phyloP scores from a whole-genome alignment of 2,113 vertebrate genomes.

The Paratilapia polleni region DNA sequence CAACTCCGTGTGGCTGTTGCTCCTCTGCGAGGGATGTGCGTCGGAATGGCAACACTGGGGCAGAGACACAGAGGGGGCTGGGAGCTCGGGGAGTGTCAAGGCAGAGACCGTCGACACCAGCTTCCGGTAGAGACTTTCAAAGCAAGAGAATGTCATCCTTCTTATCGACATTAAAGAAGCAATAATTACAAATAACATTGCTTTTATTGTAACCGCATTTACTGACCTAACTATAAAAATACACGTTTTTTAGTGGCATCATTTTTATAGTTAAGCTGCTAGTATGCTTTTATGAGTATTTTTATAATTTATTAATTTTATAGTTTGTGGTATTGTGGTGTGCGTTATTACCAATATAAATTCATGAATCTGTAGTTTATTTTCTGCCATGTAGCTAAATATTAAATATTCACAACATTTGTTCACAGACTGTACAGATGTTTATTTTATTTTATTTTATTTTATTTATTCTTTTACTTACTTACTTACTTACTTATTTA shows the following conservation, averaged over 20 bases:
- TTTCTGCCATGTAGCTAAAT: neutral
- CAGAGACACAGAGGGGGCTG: conserved; percentile 25
- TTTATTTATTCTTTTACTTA: no score
- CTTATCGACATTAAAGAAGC: neutral
- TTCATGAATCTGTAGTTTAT: neutral
- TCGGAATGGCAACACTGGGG: conserved; percentile 77
- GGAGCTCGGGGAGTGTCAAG: conserved; percentile 14
- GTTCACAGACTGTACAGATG: neutral
- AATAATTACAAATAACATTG: neutral
- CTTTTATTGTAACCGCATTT: no score
- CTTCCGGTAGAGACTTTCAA: conserved; percentile 36
- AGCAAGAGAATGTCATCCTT: conserved; percentile 13
- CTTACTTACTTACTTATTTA: no score
- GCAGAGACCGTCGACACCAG: fast-evolving
- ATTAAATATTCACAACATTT: no score
- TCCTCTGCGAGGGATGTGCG: conserved; percentile 73
- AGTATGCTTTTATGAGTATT: no score
- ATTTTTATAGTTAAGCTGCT: no score
- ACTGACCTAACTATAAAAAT: no score
- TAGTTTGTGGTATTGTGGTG: neutral
- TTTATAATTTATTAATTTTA: no score
- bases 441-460: no score
- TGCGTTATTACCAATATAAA: neutral
- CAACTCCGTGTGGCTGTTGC: conserved; percentile 77
- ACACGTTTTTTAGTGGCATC: no score